Conservation (phyloP, 2,797 vertebrate species). For the Arremon aurantiirostris region DNA sequence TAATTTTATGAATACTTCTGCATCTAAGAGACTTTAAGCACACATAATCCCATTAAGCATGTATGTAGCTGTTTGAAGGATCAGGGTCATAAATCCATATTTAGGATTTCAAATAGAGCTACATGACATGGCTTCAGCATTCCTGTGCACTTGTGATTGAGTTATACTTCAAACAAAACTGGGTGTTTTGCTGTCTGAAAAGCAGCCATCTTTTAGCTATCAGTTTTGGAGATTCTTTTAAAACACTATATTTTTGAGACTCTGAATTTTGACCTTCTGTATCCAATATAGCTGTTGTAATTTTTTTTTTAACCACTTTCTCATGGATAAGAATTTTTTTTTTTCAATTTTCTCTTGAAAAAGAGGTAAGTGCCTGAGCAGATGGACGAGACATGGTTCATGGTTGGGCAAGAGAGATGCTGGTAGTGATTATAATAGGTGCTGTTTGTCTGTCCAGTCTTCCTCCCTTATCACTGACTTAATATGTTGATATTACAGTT, state of each 20-base stretch:
- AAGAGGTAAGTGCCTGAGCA: background rate
- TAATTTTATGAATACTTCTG: conserved; percentile 24
- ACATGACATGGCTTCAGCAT: background rate
- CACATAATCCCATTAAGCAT: background rate
- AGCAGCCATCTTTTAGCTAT: background rate
- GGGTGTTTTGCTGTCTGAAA: background rate
- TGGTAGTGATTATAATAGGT: background rate
- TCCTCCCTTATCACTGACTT: background rate
- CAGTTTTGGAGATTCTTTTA: background rate
- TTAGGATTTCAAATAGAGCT: conserved; percentile 15
- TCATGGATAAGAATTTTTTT: background rate
- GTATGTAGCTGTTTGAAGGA: conserved; percentile 13
- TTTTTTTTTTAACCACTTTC: background rate
- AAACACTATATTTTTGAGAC: background rate
- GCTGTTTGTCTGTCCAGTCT: background rate
- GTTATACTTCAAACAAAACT: background rate
- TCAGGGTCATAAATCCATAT: conserved; percentile 47
- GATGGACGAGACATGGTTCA: background rate
- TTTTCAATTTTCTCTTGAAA: background rate
- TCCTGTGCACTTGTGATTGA: background rate
- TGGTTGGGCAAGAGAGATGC: background rate
- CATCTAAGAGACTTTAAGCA: conserved; percentile 15
- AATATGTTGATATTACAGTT: background rate
- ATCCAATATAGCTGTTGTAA: background rate
- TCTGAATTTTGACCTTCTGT: background rate